A percentile compares a stretch with the other conserved stretches of the same genome.
Conservation (phyloP, 2,888 invertebrate species). For the Tiliacea aurago region DNA sequence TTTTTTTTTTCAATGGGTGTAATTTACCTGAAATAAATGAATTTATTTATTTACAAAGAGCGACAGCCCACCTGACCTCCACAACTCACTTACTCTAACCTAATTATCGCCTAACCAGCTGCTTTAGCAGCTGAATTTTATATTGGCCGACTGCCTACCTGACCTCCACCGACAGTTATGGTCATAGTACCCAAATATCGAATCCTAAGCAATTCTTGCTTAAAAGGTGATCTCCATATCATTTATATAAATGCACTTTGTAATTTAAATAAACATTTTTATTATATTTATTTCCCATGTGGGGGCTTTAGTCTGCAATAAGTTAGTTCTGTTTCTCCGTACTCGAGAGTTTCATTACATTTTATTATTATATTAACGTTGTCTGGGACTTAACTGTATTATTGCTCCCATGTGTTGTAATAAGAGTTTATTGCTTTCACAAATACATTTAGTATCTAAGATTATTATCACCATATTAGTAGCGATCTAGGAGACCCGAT, state of each 20-base stretch:
- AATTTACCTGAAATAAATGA: no score
- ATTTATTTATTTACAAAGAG: no score
- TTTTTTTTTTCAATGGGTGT: no score
- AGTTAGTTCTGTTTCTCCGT: constrained; percentile 9
- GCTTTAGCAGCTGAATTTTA: neutral
- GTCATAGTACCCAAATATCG: neutral
- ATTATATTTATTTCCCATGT: constrained; percentile 19
- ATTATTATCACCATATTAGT: neutral
- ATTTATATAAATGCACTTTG: no score
- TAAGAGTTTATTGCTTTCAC: constrained; percentile 24
- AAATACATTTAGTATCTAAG: neutral
- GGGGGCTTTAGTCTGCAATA: neutral
- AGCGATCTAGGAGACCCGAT: neutral
- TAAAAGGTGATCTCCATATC: no score
- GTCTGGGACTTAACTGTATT: neutral
- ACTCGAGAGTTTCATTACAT: constrained; percentile 29
- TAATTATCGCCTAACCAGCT: no score
- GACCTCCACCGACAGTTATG: neutral
- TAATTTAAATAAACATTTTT: no score
- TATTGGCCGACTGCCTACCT: neutral
- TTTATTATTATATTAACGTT: constrained; percentile 41
- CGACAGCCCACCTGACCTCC: neutral
- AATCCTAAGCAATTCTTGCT: neutral
- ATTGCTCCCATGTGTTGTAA: constrained; percentile 15
- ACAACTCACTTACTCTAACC: neutral